Conservation (phyloP, 1,140 invertebrate species). For the Trachelipus rathkii region DNA sequence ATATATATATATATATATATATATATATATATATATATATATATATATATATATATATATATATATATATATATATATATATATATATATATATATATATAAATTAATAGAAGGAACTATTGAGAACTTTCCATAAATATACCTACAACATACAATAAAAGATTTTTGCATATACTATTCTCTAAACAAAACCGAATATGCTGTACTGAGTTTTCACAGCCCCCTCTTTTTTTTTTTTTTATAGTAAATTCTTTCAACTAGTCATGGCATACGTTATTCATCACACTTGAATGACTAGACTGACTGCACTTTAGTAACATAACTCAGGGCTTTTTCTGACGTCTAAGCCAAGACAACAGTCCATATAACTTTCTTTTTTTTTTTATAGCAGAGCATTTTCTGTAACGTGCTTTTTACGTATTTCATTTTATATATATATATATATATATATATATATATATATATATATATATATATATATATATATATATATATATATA, state of each 20-base stretch:
- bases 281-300: no score
- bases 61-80: not conserved
- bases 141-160: constrained; percentile 43
- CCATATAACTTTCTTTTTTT: not conserved
- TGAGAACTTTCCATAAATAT: constrained; percentile 36
- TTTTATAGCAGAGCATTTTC: not conserved
- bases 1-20: not conserved
- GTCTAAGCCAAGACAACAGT: not conserved
- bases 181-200: constrained; percentile 43
- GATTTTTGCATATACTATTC: constrained; percentile 43
- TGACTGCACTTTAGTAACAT: not conserved
- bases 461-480: constrained; percentile 1
- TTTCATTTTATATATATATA: constrained; percentile 4
- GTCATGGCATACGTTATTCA: constrained; percentile 36
- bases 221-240: constrained; percentile 34
- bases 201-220: constrained; percentile 45
- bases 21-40: constrained; percentile 36
- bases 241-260: constrained; percentile 35
- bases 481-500: not conserved
- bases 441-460: constrained; percentile 15
- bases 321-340: not conserved
- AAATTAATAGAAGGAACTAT: constrained; percentile 45
- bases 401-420: not conserved
- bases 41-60: no score
- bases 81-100: constrained; percentile 35